phyloP scores from a whole-genome alignment of 2,888 invertebrate genomes.

The Agrotis clavis region DNA sequence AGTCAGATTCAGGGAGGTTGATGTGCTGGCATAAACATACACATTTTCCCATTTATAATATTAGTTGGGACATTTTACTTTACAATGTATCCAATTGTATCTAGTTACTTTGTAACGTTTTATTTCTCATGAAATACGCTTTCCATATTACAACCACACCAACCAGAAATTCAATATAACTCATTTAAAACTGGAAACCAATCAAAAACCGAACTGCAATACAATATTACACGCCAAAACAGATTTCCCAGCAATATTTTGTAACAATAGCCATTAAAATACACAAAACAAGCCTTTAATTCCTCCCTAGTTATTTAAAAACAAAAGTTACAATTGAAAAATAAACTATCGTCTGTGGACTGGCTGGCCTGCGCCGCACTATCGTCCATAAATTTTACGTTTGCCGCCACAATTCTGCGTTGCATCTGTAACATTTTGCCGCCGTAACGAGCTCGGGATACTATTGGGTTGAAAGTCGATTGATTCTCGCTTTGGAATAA shows the following conservation, averaged over 20 bases:
- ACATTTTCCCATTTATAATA: too few species aligned
- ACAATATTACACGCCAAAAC: not conserved
- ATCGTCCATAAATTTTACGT: slow-evolving; percentile 69
- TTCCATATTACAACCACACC: not conserved
- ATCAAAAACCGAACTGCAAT: not conserved
- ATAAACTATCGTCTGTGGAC: slow-evolving; percentile 37
- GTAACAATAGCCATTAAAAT: slow-evolving; percentile 3
- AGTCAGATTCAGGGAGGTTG: too few species aligned
- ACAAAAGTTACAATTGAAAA: slow-evolving; percentile 44
- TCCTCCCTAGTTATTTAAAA: slow-evolving; percentile 38
- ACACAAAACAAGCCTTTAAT: slow-evolving; percentile 34
- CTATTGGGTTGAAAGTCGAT: slow-evolving; percentile 51
- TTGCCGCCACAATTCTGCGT: slow-evolving; percentile 54
- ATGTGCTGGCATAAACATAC: too few species aligned
- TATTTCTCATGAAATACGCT: not conserved
- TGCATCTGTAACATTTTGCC: slow-evolving; percentile 65
- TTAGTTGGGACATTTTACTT: too few species aligned
- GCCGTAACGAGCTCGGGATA: slow-evolving; percentile 69
- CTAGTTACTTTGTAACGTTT: not conserved
- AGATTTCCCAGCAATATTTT: not conserved
- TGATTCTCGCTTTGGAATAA: not conserved
- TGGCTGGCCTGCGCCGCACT: slow-evolving; percentile 63
- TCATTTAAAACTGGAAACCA: not conserved
- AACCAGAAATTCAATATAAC: not conserved
- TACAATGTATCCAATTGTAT: not conserved